Conservation (phyloP, 2,113 vertebrate species). For the Catharus fuscescens region DNA sequence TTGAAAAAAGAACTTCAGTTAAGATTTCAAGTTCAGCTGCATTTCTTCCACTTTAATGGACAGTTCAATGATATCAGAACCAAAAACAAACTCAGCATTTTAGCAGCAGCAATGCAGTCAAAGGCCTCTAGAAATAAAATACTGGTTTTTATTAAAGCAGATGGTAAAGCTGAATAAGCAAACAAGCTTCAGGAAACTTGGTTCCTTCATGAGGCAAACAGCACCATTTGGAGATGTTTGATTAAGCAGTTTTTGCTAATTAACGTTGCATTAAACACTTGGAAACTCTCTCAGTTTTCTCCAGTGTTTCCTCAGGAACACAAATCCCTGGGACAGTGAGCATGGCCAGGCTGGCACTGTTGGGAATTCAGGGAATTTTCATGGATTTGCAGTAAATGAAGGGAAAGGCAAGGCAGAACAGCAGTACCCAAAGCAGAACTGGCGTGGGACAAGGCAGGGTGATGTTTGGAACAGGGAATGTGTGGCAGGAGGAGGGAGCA, state of each 20-base stretch:
- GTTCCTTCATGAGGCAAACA: background rate
- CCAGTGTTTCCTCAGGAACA: background rate
- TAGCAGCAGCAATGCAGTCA: background rate
- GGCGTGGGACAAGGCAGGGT: background rate
- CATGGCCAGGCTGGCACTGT: background rate
- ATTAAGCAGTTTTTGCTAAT: background rate
- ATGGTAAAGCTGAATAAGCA: background rate
- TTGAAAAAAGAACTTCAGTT: background rate
- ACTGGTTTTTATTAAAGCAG: background rate
- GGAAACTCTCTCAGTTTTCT: background rate
- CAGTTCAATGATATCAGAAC: background rate
- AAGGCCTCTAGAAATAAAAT: background rate
- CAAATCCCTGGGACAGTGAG: rapidly evolving
- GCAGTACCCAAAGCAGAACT: background rate
- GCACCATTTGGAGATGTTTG: background rate
- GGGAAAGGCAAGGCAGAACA: background rate
- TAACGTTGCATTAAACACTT: background rate
- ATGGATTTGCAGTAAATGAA: background rate
- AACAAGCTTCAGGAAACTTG: background rate
- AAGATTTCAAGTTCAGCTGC: background rate
- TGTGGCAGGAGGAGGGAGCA: background rate
- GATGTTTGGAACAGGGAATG: background rate
- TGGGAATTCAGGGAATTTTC: background rate
- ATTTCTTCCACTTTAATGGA: background rate
- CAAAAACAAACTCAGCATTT: background rate